Evolutionary conservation across 2,888 invertebrate genomes (phyloP).

Genomic region (Herminia tarsipennalis): DNA sequence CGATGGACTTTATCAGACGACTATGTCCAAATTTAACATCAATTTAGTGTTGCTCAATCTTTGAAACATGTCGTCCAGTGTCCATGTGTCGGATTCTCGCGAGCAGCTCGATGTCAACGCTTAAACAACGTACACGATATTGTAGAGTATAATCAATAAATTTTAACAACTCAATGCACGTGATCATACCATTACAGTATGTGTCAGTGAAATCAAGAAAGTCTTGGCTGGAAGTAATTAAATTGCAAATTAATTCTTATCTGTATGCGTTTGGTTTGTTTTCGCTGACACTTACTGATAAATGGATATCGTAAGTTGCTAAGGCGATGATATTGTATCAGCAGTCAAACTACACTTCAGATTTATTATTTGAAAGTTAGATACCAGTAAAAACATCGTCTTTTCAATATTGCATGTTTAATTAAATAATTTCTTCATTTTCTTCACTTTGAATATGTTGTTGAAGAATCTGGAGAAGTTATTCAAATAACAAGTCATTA

Average conservation of each 20-base stretch:
- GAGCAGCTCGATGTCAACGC: constrained; percentile 1
- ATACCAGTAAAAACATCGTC: constrained; percentile 26
- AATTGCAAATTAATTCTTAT: constrained; percentile 48
- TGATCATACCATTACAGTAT: constrained; percentile 39
- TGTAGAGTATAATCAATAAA: constrained; percentile 26
- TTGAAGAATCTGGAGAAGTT: constrained; percentile 17
- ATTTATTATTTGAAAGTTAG: constrained; percentile 18
- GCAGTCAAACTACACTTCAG: constrained; percentile 17
- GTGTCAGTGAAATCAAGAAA: constrained; percentile 54
- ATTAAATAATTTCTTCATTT: constrained; percentile 34
- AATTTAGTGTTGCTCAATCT: not conserved
- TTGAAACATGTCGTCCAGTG: not conserved
- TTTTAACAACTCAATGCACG: constrained; percentile 36
- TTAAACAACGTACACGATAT: not conserved
- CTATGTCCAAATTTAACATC: not conserved
- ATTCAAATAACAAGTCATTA: constrained; percentile 23
- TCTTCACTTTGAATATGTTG: constrained; percentile 1
- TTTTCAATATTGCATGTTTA: constrained; percentile 41
- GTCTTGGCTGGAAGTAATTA: constrained; percentile 38
- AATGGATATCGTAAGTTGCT: constrained; percentile 34
- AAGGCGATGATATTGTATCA: constrained; percentile 31
- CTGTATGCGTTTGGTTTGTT: constrained; percentile 37
- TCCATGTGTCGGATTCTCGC: not conserved
- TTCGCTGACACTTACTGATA: constrained; percentile 47
- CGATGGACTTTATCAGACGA: not conserved